Percentiles rank a stretch among this genome's conserved stretches.
phyloP scores from a whole-genome alignment of 2,113 vertebrate species.

The Pygathrix nemaeus region DNA sequence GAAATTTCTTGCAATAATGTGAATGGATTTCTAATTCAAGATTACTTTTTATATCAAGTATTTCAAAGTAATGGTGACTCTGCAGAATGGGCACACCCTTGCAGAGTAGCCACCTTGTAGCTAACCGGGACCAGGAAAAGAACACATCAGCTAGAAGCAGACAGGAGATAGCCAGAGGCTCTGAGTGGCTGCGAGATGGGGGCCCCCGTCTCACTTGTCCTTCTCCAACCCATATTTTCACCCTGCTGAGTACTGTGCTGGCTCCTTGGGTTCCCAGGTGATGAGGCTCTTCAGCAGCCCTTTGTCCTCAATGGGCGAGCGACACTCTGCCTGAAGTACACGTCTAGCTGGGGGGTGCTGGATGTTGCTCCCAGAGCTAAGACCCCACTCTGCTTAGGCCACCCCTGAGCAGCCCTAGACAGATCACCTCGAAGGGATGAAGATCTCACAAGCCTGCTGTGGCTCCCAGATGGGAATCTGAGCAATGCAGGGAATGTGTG shows the following conservation, averaged over 20 bases:
- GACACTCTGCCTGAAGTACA: background rate
- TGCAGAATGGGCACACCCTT: accelerated
- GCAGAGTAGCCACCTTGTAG: background rate
- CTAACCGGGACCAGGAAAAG: background rate
- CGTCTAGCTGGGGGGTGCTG: background rate
- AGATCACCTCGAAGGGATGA: background rate
- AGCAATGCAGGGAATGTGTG: background rate
- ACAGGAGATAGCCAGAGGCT: background rate
- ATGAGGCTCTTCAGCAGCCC: background rate
- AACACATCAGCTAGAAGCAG: background rate
- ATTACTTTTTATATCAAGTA: background rate
- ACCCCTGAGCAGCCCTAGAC: background rate
- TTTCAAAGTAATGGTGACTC: background rate
- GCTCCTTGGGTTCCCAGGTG: too few species aligned
- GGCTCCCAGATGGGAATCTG: background rate
- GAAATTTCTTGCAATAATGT: background rate
- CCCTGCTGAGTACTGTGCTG: background rate
- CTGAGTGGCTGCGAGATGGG: background rate
- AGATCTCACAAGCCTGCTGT: background rate
- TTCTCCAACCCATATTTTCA: accelerated
- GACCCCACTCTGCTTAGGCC: background rate
- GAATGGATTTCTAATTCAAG: background rate
- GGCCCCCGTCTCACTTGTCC: background rate
- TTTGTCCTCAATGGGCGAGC: background rate
- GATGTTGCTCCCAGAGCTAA: background rate